phyloP scores from a whole-genome alignment of 2,888 invertebrate species.

The Synanthedon tipuliformis region DNA sequence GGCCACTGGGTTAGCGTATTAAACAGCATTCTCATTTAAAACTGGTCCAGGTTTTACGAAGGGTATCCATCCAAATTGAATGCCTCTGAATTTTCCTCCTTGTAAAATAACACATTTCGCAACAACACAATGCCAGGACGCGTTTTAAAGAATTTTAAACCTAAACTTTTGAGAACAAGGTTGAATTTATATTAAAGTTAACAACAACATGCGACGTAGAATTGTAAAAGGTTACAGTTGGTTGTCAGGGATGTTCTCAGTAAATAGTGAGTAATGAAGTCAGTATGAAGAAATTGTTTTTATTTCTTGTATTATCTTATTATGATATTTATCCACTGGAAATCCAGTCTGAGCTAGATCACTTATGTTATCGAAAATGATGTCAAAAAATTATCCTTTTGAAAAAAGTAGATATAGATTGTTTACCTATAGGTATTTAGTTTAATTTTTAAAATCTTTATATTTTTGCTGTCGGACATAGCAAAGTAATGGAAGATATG shows the following conservation, averaged over 20 bases:
- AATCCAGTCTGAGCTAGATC: neutral
- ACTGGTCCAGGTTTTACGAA: constrained; percentile 22
- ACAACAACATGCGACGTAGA: too few species aligned
- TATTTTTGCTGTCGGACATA: too few species aligned
- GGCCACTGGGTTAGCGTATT: constrained; percentile 36
- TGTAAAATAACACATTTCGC: neutral
- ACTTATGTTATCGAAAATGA: too few species aligned
- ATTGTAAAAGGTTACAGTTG: neutral
- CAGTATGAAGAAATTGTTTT: neutral
- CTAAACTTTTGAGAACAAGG: too few species aligned
- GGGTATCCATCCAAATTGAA: constrained; percentile 13
- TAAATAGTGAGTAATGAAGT: neutral
- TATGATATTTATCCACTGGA: neutral
- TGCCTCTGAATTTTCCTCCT: constrained; percentile 20
- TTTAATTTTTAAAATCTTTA: too few species aligned
- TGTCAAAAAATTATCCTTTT: too few species aligned
- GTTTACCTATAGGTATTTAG: too few species aligned
- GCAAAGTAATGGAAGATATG: too few species aligned
- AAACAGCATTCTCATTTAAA: constrained; percentile 27
- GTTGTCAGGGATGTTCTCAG: neutral
- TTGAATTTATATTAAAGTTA: too few species aligned
- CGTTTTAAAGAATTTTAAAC: too few species aligned
- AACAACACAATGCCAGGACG: too few species aligned
- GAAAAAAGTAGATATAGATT: too few species aligned
- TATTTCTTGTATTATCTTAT: neutral